These are phyloP conservation scores for Cenopis cana DNA, from an alignment of 2,888 invertebrate genomes.

Conservation along the genomic window DNA sequence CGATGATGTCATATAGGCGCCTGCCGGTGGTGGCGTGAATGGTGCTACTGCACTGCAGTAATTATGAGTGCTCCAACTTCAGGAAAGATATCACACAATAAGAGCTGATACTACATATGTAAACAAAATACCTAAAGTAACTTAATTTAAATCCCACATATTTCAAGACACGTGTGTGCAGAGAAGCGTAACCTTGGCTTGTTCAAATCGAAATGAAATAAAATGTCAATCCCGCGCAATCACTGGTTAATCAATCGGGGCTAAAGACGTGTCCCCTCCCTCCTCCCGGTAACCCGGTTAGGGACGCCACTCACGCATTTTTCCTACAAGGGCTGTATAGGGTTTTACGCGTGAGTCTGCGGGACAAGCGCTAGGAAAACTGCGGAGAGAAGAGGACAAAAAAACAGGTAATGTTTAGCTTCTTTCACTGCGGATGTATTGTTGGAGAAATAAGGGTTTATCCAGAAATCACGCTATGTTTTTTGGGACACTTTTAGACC, in stretches of 20 bases:
- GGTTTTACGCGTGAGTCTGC: conserved; percentile 25
- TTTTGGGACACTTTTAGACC: too few species aligned
- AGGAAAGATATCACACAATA: too few species aligned
- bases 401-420: too few species aligned
- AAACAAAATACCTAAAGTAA: neutral
- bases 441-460: too few species aligned
- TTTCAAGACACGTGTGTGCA: neutral
- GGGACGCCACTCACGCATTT: conserved; percentile 32
- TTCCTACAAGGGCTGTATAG: conserved; percentile 31
- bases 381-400: neutral
- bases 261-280: neutral
- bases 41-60: too few species aligned
- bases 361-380: neutral
- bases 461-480: too few species aligned
- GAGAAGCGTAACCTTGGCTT: neutral
- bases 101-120: neutral
- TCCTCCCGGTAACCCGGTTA: conserved; percentile 4
- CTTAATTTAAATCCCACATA: neutral
- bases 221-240: conserved; percentile 26
- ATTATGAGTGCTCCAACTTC: too few species aligned
- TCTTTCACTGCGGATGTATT: too few species aligned
- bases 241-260: conserved; percentile 31
- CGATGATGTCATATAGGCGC: too few species aligned
- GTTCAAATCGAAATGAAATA: conserved; percentile 14
- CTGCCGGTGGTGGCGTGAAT: too few species aligned